A percentile compares a stretch with the other conserved stretches of the same genome.
These are phyloP conservation scores for Hirudo medicinalis DNA, from an alignment of 1,140 invertebrate genomes.

Conservation along the genomic window DNA sequence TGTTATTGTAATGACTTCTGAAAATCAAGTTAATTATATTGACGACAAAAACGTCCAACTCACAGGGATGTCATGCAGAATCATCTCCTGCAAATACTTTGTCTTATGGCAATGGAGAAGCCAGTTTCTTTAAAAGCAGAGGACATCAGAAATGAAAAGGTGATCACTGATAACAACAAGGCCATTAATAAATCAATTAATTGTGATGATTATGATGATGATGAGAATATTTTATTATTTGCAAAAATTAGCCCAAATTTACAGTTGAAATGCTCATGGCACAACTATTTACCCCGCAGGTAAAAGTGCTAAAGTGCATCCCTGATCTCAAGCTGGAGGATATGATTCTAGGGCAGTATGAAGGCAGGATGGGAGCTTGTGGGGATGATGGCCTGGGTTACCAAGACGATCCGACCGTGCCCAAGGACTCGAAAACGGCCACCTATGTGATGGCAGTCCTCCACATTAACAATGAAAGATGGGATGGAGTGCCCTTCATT, in stretches of 20 bases:
- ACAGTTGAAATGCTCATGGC: no score
- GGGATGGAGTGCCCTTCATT: conserved; percentile 98
- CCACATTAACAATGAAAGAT: conserved; percentile 89
- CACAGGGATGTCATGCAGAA: conserved; percentile 92
- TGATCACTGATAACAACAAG: conserved; percentile 31
- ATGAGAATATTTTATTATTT: no score
- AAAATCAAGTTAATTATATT: no score
- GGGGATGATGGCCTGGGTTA: conserved; percentile 71
- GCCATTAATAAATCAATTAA: no score
- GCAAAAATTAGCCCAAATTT: no score
- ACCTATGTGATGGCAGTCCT: conserved; percentile 81
- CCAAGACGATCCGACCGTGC: conserved; percentile 87
- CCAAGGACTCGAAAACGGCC: conserved; percentile 70
- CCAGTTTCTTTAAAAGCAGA: conserved; percentile 83
- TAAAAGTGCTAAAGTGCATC: conserved; percentile 85
- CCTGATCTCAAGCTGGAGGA: conserved; percentile 61
- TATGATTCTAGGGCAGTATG: conserved; percentile 90
- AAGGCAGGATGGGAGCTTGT: conserved; percentile 66
- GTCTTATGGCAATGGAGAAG: conserved; percentile 96
- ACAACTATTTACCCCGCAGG: conserved; percentile 42
- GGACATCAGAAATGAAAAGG: conserved; percentile 92
- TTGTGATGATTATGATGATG: no score
- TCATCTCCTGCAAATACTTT: conserved; percentile 90
- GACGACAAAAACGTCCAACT: neutral
- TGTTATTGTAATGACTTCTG: neutral